A percentile compares a stretch with the other conserved stretches of the same genome.
phyloP scores from a whole-genome alignment of 2,797 vertebrate species.

The Brotula barbata region DNA sequence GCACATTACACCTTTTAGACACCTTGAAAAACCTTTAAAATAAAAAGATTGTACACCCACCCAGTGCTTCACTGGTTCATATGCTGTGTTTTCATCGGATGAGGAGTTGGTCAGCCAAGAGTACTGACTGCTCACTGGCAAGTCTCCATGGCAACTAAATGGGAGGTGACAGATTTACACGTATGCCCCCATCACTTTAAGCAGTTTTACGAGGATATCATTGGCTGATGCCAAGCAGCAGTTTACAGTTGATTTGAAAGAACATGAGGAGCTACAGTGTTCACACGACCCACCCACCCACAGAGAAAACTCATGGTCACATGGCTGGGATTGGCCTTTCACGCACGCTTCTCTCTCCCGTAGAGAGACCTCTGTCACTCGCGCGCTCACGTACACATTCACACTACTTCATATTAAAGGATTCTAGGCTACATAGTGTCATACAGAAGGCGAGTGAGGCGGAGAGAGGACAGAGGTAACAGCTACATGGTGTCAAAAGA shows the following conservation, averaged over 20 bases:
- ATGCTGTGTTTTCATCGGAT: slow-evolving; percentile 68
- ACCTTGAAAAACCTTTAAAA: slow-evolving; percentile 75
- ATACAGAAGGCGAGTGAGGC: slow-evolving; percentile 73
- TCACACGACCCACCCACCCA: slow-evolving; percentile 70
- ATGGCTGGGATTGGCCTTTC: slow-evolving; percentile 58
- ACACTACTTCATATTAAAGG: slow-evolving; percentile 63
- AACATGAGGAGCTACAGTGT: slow-evolving; percentile 73
- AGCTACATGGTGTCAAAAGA: slow-evolving; percentile 74
- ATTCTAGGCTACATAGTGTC: slow-evolving; percentile 77
- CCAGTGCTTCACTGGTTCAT: slow-evolving; percentile 67
- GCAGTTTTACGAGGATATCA: slow-evolving; percentile 63
- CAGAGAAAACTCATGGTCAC: slow-evolving; percentile 62
- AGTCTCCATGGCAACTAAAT: slow-evolving; percentile 64
- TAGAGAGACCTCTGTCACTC: slow-evolving; percentile 30
- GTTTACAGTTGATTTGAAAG: slow-evolving; percentile 74
- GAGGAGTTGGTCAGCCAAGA: slow-evolving; percentile 63
- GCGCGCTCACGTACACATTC: slow-evolving; percentile 26
- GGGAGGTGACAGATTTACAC: slow-evolving; percentile 41
- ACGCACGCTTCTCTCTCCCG: slow-evolving; percentile 34
- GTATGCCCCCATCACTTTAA: slow-evolving; percentile 56
- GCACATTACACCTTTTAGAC: slow-evolving; percentile 83
- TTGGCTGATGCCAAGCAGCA: slow-evolving; percentile 78
- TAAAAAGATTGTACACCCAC: slow-evolving; percentile 65
- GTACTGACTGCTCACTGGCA: slow-evolving; percentile 55
- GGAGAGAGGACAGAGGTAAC: slow-evolving; percentile 63